These are phyloP conservation scores for Acanthosepion pharaonis DNA, from an alignment of 2,888 invertebrate species.

Conservation along the genomic window DNA sequence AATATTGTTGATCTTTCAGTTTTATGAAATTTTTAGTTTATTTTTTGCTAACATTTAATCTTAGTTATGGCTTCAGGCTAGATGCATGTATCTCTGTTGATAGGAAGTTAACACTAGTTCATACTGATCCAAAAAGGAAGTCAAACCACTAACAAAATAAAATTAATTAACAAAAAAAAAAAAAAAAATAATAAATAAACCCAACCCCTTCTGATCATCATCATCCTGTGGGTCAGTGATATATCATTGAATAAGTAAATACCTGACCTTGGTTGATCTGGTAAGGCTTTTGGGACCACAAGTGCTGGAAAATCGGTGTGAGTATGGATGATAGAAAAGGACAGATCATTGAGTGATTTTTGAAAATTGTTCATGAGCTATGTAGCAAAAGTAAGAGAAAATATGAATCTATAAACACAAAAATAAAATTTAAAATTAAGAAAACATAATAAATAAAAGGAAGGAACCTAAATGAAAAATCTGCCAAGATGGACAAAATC, in stretches of 20 bases:
- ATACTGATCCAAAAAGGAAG: not conserved
- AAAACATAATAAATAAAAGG: not conserved
- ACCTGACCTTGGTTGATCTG: slow-evolving; percentile 17
- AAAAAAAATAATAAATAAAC: not conserved
- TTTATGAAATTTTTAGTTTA: not conserved
- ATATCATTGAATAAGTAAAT: slow-evolving; percentile 44
- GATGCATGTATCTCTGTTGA: not conserved
- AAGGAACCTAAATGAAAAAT: not conserved
- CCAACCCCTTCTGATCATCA: not conserved
- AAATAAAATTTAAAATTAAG: not conserved
- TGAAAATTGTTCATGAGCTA: not conserved
- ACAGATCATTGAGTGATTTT: not conserved
- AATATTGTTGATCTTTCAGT: not conserved
- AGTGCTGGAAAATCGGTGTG: not conserved
- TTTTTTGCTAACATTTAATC: not conserved
- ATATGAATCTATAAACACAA: not conserved
- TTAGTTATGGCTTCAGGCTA: not conserved
- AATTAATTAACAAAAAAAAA: not conserved
- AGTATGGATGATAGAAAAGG: not conserved
- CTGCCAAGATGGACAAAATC: not conserved
- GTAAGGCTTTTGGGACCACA: not conserved
- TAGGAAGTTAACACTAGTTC: not conserved
- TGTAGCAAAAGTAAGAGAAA: not conserved
- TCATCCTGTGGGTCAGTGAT: slow-evolving; percentile 39
- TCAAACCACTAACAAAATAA: not conserved